These are phyloP conservation scores for Patella depressa DNA, from an alignment of 2,888 invertebrate genomes.

Conservation along the genomic window DNA sequence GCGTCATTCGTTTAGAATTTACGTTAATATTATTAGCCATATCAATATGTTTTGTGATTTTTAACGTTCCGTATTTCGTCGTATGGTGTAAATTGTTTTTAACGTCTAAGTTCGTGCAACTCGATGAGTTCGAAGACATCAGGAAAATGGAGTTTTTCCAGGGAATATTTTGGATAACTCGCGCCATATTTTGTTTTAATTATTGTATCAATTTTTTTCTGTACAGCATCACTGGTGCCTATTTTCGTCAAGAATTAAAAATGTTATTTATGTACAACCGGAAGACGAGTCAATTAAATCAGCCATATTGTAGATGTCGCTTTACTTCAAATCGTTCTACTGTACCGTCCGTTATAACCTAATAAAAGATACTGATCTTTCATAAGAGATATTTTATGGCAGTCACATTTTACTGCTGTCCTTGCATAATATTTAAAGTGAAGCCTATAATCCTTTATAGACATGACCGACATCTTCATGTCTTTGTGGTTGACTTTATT, in stretches of 20 bases:
- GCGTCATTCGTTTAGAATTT: slow-evolving; percentile 61
- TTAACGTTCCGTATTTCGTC: slow-evolving; percentile 65
- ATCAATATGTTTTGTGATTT: slow-evolving; percentile 64
- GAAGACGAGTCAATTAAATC: slow-evolving; percentile 12
- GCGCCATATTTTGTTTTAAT: slow-evolving; percentile 64
- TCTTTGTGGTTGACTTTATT: too few relatives aligned
- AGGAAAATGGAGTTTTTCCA: slow-evolving; percentile 34
- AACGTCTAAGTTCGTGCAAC: background rate
- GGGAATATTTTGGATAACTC: slow-evolving; percentile 49
- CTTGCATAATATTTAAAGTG: too few relatives aligned
- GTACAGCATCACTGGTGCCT: slow-evolving; percentile 63
- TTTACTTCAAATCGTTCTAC: too few relatives aligned
- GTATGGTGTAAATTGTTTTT: slow-evolving; percentile 54
- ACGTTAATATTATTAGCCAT: slow-evolving; percentile 63
- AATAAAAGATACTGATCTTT: too few relatives aligned
- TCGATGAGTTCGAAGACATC: too few relatives aligned
- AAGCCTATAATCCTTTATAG: too few relatives aligned
- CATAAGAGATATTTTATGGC: too few relatives aligned
- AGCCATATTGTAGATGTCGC: too few relatives aligned
- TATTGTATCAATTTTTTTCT: slow-evolving; percentile 68
- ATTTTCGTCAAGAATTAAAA: slow-evolving; percentile 58
- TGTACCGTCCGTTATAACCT: too few relatives aligned
- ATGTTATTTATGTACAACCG: slow-evolving; percentile 37
- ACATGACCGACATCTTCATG: too few relatives aligned
- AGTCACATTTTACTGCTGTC: too few relatives aligned